Conservation (phyloP, 1,140 invertebrate genomes). For the Drosophila littoralis region DNA sequence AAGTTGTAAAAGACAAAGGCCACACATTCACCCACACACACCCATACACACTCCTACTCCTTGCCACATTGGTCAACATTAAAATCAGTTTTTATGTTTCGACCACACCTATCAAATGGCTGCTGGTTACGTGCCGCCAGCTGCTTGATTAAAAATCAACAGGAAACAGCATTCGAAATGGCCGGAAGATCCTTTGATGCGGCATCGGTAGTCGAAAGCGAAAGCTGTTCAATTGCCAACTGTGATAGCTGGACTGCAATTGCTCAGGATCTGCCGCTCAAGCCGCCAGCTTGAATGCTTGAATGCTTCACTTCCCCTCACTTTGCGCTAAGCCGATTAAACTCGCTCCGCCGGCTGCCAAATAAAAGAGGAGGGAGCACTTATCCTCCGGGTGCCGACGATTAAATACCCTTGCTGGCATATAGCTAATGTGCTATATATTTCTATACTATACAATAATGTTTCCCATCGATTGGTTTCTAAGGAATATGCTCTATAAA, state of each 20-base stretch:
- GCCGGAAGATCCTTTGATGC: slow-evolving; percentile 32
- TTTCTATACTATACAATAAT: background rate
- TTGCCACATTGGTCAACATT: slow-evolving; percentile 54
- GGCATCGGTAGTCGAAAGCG: background rate
- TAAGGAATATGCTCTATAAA: too few species aligned
- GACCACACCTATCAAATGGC: slow-evolving; percentile 60
- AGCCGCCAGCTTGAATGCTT: slow-evolving; percentile 29
- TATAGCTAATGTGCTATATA: background rate
- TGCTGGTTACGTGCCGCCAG: slow-evolving; percentile 45
- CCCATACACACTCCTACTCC: slow-evolving; percentile 7
- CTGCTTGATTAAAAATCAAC: slow-evolving; percentile 76
- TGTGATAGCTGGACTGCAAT: slow-evolving; percentile 20
- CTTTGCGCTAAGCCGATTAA: slow-evolving; percentile 65
- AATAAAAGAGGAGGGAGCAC: background rate
- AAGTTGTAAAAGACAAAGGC: slow-evolving; percentile 81
- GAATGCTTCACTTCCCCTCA: slow-evolving; percentile 25
- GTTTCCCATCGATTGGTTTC: too few species aligned
- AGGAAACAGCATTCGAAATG: slow-evolving; percentile 42
- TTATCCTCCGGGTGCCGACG: background rate
- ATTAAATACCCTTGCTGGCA: background rate
- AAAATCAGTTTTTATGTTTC: slow-evolving; percentile 79
- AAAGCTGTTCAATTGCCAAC: background rate
- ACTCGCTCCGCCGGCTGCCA: slow-evolving; percentile 32
- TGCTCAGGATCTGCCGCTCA: background rate
- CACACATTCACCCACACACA: background rate